phyloP scores from a whole-genome alignment of 2,797 vertebrate genomes.

The Epinephelus awoara region DNA sequence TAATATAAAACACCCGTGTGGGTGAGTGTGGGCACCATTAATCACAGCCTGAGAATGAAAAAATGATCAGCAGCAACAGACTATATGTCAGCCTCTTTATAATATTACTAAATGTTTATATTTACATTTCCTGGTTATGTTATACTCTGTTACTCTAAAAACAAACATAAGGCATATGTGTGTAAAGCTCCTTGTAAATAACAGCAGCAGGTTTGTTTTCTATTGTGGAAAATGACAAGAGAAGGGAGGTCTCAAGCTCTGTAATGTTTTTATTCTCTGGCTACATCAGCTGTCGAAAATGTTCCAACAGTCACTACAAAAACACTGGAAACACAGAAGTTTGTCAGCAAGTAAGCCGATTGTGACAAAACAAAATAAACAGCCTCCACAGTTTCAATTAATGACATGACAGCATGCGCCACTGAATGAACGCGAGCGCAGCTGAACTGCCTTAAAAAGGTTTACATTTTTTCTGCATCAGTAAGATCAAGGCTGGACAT shows the following conservation, averaged over 20 bases:
- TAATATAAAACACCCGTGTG: background rate
- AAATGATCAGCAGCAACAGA: background rate
- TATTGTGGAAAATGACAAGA: conserved; percentile 5
- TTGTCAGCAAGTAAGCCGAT: conserved; percentile 8
- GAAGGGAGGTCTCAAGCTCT: background rate
- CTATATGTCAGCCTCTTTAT: background rate
- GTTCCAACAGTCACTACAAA: background rate
- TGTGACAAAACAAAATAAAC: background rate
- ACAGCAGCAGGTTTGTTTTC: background rate
- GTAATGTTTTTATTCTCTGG: background rate
- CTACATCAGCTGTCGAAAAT: background rate
- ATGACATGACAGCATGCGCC: background rate
- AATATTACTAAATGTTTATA: background rate
- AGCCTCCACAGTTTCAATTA: background rate
- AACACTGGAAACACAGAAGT: background rate
- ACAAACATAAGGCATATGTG: background rate
- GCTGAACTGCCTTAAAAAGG: background rate
- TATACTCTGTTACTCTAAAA: too few relatives aligned
- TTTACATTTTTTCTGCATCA: background rate
- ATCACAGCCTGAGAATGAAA: background rate
- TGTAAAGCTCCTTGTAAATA: background rate
- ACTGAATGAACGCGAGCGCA: background rate
- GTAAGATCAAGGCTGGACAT: background rate
- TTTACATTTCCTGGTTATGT: too few relatives aligned
- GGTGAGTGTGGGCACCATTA: background rate